Base-by-base conservation (phyloP, 2,113 vertebrate species). In the Sapayoa aenigma region DNA sequence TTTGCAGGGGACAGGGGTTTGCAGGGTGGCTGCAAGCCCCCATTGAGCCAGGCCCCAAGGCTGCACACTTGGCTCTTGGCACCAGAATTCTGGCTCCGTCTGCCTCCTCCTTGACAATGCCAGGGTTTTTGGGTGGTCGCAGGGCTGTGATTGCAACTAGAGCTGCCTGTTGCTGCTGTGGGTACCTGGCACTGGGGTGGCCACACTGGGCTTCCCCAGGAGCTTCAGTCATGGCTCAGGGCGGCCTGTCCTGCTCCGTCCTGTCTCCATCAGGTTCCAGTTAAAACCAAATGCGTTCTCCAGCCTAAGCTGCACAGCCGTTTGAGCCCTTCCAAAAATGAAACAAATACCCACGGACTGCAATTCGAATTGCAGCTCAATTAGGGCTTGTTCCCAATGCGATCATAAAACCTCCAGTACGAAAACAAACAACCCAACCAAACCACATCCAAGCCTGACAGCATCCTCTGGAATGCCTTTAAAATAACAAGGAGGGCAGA, bases 401-500 rank as follows among this genome's bases (percentile, higher is more conserved):
- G 93, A 96, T 96, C 95, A 84, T 97, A 97, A 97, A 96, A 96
- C 93, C 87, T 96, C 92, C 88, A 93, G 86, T 96, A 95, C 10
- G 16, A 97, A 97, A 97, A 97, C 96, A 96, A 97, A 95, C 95
- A 94, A 93, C 93, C 94, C 81, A 65, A 94, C 63, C 65, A 95
- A 97, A 95, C 96, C 96, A 96, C 96, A 97, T 97, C 96, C 95
- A 97, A 94, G 96, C 86, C 90, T 94, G 91, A 92, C 94, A 95
- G 96, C 89, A 71, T 96, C 89, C 93, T 95, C 93, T 91, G 74
- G 94, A 96, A 95, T 95, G 95, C 93, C 91, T 97, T 93, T 97
- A 97, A 94, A 90, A 91, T 94, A 94, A 96, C 83, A 92, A 75
- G 85, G 85, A 62, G 67, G 67, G 65, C 53, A 84, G 78, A 74